These are phyloP conservation scores for Indicator maculatus DNA, from an alignment of 2,113 vertebrate species.

Conservation along the genomic window DNA sequence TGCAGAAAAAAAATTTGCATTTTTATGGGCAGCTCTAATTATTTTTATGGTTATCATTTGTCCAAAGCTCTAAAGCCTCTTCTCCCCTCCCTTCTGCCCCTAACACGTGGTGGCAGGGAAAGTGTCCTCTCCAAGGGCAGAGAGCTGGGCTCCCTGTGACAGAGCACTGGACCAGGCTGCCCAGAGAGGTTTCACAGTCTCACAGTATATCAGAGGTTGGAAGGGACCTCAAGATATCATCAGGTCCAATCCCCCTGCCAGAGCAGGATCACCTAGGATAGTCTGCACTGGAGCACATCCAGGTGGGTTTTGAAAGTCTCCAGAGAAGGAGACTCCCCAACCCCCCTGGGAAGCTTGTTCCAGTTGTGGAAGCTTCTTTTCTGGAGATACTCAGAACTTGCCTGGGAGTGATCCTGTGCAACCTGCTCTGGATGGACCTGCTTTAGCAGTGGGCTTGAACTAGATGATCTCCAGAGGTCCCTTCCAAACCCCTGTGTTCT, in stretches of 20 bases:
- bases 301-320: no score
- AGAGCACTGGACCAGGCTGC: not conserved
- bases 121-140: not conserved
- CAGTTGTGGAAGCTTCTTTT: not conserved
- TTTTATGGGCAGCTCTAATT: not conserved
- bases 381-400: not conserved
- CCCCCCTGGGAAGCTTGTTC: no score
- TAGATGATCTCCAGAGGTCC: not conserved
- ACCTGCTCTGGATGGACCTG: not conserved
- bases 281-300: no score
- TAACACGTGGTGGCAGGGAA: accelerated
- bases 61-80: not conserved
- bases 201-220: no score
- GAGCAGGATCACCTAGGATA: no score
- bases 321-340: no score
- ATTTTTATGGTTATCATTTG: not conserved
- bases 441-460: not conserved
- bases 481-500: not conserved
- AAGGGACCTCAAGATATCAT: no score
- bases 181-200: not conserved
- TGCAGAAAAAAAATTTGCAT: not conserved
- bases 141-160: not conserved
- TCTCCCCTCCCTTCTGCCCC: not conserved
- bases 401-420: not conserved
- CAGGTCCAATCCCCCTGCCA: no score